A percentile compares a stretch with the other conserved stretches of the same genome.
Evolutionary conservation across 2,113 vertebrate species (phyloP).

Genomic region (Nannospalax galili): DNA sequence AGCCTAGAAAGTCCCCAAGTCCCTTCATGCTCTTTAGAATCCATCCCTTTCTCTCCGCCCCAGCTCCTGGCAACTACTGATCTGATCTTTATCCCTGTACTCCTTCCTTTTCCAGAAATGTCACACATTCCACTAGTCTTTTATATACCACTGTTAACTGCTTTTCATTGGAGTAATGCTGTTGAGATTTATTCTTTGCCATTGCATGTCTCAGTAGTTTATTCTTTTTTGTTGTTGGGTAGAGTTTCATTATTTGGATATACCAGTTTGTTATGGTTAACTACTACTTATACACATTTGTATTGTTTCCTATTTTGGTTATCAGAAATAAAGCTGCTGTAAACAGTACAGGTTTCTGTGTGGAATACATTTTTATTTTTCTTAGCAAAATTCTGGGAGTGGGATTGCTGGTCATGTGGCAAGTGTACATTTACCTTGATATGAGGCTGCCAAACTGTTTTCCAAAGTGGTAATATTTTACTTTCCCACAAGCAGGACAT

Average conservation of each 20-base stretch:
- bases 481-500: background rate
- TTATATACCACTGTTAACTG: background rate
- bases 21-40: no score
- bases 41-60: no score
- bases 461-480: background rate
- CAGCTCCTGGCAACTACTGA: background rate
- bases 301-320: background rate
- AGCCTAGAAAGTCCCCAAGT: background rate
- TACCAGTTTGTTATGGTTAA: background rate
- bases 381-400: background rate
- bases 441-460: background rate
- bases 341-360: background rate
- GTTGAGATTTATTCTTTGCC: background rate
- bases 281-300: background rate
- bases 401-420: background rate
- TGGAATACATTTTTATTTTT: background rate
- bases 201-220: background rate
- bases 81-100: background rate
- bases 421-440: background rate
- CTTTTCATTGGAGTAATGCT: background rate
- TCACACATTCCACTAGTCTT: background rate
- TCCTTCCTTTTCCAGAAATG: background rate
- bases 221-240: background rate
- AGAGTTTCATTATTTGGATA: background rate
- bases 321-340: background rate